These are phyloP conservation scores for Lutjanus erythropterus DNA, from an alignment of 2,113 vertebrate species.

Conservation along the genomic window DNA sequence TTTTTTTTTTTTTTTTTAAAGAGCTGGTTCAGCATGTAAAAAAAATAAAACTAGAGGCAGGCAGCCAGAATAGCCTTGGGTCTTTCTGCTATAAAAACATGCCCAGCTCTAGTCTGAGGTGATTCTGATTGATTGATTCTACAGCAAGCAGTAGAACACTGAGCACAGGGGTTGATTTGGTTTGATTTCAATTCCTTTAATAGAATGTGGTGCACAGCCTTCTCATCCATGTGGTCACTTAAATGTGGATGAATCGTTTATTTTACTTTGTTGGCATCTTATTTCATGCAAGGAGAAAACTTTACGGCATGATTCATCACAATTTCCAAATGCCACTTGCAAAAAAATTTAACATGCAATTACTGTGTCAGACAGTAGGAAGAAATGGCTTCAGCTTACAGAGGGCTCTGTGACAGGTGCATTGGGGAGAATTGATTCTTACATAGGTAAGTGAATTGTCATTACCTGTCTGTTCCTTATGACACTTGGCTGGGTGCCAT, in stretches of 20 bases:
- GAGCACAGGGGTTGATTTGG: conserved; percentile 1
- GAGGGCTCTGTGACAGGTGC: conserved; percentile 97
- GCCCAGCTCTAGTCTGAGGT: background rate
- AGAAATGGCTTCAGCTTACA: conserved; percentile 95
- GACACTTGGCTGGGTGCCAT: conserved; percentile 95
- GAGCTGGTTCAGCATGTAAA: background rate
- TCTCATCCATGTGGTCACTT: conserved; percentile 89
- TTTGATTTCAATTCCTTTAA: conserved; percentile 28
- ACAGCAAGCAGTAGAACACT: background rate
- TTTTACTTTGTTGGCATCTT: conserved; percentile 90
- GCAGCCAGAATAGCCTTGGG: background rate
- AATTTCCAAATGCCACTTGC: conserved; percentile 89
- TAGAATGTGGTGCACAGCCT: conserved; percentile 86
- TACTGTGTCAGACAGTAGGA: conserved; percentile 95
- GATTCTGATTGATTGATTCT: conserved; percentile 13
- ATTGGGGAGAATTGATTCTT: conserved; percentile 99
- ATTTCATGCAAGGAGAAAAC: conserved; percentile 86
- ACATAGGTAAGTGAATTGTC: conserved; percentile 97
- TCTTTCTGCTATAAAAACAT: background rate
- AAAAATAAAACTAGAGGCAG: background rate
- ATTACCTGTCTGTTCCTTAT: conserved; percentile 96
- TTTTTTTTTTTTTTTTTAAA: background rate
- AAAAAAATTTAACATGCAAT: conserved; percentile 91
- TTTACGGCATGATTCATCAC: conserved; percentile 94
- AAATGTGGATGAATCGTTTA: conserved; percentile 85